These are phyloP conservation scores for Arenicola marina DNA, from an alignment of 2,888 invertebrate genomes.

Conservation along the genomic window DNA sequence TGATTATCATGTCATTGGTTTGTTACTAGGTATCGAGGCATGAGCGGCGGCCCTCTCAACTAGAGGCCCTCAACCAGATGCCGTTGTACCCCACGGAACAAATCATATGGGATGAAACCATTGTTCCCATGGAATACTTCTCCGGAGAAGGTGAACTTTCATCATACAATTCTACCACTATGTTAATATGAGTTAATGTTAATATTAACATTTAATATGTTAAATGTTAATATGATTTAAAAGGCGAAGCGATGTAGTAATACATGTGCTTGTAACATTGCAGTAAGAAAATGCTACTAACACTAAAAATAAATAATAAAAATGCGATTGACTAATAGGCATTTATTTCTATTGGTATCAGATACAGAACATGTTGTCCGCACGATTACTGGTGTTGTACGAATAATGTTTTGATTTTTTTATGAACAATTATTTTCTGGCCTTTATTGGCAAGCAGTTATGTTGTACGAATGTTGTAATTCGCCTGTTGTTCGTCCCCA, in stretches of 20 bases:
- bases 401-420: not conserved
- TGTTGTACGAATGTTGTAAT: not conserved
- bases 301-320: too few species aligned
- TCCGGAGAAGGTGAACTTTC: slow-evolving; percentile 76
- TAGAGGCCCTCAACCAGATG: slow-evolving; percentile 95
- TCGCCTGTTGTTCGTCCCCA: slow-evolving; percentile 29
- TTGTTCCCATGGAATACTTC: slow-evolving; percentile 96
- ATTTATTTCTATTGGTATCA: not conserved
- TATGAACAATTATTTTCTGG: not conserved
- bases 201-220: too few species aligned
- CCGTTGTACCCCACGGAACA: slow-evolving; percentile 98
- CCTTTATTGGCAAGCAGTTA: not conserved
- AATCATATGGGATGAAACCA: slow-evolving; percentile 98
- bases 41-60: slow-evolving; percentile 85
- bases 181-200: too few species aligned
- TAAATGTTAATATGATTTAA: too few species aligned
- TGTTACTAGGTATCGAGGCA: slow-evolving; percentile 65
- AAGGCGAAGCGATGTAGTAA: too few species aligned
- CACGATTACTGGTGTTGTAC: too few species aligned
- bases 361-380: not conserved
- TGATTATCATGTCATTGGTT: not conserved
- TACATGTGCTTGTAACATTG: too few species aligned
- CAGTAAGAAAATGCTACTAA: too few species aligned
- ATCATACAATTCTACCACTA: too few species aligned
- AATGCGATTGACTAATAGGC: too few species aligned